Evolutionary conservation across 2,113 vertebrate genomes (phyloP).

Genomic region (Scortum barcoo): DNA sequence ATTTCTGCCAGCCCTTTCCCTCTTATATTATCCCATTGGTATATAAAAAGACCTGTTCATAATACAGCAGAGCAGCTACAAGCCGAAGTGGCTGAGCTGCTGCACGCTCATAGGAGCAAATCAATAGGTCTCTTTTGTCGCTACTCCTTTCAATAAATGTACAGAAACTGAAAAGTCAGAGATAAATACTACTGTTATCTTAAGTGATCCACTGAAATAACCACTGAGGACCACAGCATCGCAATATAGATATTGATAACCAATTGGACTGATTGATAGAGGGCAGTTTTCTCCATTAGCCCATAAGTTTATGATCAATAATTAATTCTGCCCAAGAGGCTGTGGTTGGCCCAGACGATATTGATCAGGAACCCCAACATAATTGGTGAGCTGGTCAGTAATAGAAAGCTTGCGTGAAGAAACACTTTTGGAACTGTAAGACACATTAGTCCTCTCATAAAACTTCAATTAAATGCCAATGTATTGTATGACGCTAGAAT

Average conservation of each 20-base stretch:
- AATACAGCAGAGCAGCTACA: not conserved
- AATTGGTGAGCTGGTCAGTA: conserved; percentile 42
- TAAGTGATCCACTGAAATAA: not conserved
- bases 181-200: conserved; percentile 9
- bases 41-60: not conserved
- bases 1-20: not conserved
- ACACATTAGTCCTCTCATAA: conserved; percentile 1
- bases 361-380: conserved; percentile 47
- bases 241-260: conserved; percentile 17
- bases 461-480: not conserved
- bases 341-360: conserved; percentile 44
- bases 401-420: conserved; percentile 12
- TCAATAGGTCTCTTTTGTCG: not conserved
- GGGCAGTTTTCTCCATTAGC: conserved; percentile 31
- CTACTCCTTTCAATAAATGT: not conserved
- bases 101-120: not conserved
- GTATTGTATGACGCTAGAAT: not conserved
- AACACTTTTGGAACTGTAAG: conserved; percentile 5
- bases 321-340: conserved; percentile 41
- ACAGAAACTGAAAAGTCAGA: conserved; percentile 27
- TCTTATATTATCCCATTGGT: too few species aligned
- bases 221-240: not conserved
- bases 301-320: conserved; percentile 57
- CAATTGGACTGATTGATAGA: conserved; percentile 25
- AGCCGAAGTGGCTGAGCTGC: not conserved